Evolutionary conservation across 2,888 invertebrate species (phyloP), one percentile per base, ranked within the genome.

Genomic region (Oscheius sp.): DNA sequence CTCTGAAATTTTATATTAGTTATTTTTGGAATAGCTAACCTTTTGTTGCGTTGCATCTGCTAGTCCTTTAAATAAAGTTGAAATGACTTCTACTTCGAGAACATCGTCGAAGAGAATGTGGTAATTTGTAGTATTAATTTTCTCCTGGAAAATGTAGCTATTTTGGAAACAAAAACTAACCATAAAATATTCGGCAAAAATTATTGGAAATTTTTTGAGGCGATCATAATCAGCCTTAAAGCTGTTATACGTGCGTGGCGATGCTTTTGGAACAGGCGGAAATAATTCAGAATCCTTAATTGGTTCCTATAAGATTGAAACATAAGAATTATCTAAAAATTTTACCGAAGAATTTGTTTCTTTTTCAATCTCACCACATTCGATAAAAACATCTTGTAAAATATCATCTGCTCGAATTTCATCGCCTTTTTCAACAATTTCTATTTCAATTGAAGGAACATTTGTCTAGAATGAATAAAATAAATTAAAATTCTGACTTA

Each of bases 61-160:
- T 3, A 77, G 65, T 0, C 72, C 65, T 0, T 63, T 25, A 12
- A 75, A 61, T 10, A 75, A 46, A 25, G 57, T 34, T 4, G 72
- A 55, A 12, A 70, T 61, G n/a, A 37, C 17, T 3, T 39, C 45
- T 29, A 69, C 52, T 10, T 75, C 73, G 20, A 78, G 45, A n/a
- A 78, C 63, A 12, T 75, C 78, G 50, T 74, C 75, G 63, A 78
- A 74, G 2, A 78, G 48, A 23, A 15, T 12, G 15, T 27, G 23
- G 17, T 46, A 57, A n/a, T 3, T 8, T 6, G 10, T 29, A 20
- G 25, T 2, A 6, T 23, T 29, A 27, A 70, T 65, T 39, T 45
- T 34, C 65, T 70, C 8, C n/a, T 25, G 15, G 3, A 50, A 33
- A 4, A 34, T 3, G 23, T 29, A 58, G 33, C n/a, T n/a, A n/a